These are phyloP conservation scores for Tuberolachnus salignus DNA, from an alignment of 2,888 invertebrate species.

Conservation along the genomic window DNA sequence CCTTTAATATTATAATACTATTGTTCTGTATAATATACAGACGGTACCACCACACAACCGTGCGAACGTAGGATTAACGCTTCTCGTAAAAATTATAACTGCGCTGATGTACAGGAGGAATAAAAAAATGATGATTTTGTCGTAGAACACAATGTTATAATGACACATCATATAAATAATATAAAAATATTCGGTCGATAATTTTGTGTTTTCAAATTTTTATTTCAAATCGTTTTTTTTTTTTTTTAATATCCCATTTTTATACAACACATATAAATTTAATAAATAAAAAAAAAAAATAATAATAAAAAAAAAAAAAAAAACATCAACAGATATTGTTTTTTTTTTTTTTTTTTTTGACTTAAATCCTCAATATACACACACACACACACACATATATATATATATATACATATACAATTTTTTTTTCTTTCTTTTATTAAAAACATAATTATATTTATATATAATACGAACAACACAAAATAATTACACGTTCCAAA, in stretches of 20 bases:
- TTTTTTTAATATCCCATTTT: slow-evolving; percentile 34
- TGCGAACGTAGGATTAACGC: no score
- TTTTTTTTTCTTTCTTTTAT: slow-evolving; percentile 41
- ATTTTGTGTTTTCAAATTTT: slow-evolving; percentile 51
- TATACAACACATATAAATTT: slow-evolving; percentile 56
- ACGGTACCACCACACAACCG: no score
- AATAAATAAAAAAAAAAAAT: slow-evolving; percentile 36
- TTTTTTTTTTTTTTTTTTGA: slow-evolving; percentile 31
- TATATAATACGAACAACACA: slow-evolving; percentile 49
- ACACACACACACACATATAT: no score
- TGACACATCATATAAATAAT: no score
- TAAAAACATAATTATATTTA: slow-evolving; percentile 57
- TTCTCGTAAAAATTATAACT: no score
- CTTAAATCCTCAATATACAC: slow-evolving; percentile 45
- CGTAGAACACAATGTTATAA: no score
- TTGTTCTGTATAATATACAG: no score
- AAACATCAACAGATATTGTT: slow-evolving; percentile 47
- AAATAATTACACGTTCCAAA: slow-evolving; percentile 52
- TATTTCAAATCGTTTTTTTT: slow-evolving; percentile 51
- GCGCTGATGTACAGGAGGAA: no score
- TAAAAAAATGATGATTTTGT: no score
- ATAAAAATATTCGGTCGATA: neutral
- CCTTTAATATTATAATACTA: no score
- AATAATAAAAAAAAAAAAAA: slow-evolving; percentile 12
- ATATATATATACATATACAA: no score